A percentile compares a stretch with the other conserved stretches of the same genome.
Evolutionary conservation across 2,113 vertebrate genomes (phyloP).

Genomic region (Xiphias gladius): DNA sequence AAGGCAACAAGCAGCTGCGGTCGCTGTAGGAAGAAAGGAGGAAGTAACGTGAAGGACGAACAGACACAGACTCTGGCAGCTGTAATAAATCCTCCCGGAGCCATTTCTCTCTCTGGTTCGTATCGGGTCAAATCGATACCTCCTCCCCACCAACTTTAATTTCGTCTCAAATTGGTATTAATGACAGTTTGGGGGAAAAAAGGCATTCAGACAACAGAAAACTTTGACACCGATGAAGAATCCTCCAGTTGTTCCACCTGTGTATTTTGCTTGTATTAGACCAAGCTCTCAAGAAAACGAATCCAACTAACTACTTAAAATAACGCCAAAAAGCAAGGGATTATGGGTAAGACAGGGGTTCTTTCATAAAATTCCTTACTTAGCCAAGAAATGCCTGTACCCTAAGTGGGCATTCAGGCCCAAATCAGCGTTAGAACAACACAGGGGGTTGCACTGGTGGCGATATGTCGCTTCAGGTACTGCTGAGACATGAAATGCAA

Average conservation of each 20-base stretch:
- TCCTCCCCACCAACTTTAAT: conserved; percentile 24
- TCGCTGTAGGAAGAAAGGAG: conserved; percentile 13
- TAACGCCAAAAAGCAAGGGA: too few species aligned
- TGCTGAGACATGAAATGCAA: too few species aligned
- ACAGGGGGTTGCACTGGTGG: too few species aligned
- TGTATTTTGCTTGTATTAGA: too few species aligned
- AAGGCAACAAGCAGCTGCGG: conserved; percentile 20
- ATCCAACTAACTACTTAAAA: too few species aligned
- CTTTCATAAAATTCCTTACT: too few species aligned
- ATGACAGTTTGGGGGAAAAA: conserved; percentile 18
- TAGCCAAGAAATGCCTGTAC: too few species aligned
- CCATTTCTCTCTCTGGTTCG: conserved; percentile 22
- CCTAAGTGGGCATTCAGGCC: too few species aligned
- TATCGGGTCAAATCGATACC: conserved; percentile 36
- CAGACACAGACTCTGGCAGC: conserved; percentile 28
- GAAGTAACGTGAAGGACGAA: conserved; percentile 50
- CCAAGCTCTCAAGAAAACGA: too few species aligned
- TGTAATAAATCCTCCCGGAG: conserved; percentile 46
- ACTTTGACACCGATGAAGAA: not conserved
- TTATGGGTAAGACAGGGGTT: too few species aligned
- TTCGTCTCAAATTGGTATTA: conserved; percentile 15
- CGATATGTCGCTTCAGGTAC: too few species aligned
- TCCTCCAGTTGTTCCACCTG: not conserved
- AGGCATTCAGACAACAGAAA: not conserved
- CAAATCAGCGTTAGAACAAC: too few species aligned